These are phyloP conservation scores for Hydra vulgaris DNA, from an alignment of 30 jellyfish, hydroid and myxozoan species.

Conservation along the genomic window DNA sequence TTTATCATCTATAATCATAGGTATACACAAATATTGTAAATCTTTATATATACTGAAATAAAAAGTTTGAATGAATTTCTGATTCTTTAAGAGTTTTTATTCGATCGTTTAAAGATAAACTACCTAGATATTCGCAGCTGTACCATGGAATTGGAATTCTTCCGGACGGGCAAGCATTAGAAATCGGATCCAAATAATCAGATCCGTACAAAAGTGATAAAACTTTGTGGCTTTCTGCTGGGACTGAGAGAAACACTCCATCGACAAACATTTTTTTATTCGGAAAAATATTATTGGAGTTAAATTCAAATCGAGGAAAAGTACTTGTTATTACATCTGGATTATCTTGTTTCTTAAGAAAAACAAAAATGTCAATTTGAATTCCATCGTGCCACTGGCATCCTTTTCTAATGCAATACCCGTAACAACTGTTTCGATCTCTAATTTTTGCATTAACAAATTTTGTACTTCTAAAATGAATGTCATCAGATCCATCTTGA, in stretches of 20 bases:
- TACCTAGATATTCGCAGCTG: slow-evolving; percentile 34
- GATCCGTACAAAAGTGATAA: slow-evolving; percentile 34
- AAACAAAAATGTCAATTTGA: slow-evolving; percentile 60
- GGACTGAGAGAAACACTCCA: slow-evolving; percentile 50
- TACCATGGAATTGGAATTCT: slow-evolving; percentile 75
- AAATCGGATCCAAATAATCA: slow-evolving; percentile 20
- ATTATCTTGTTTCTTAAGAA: neutral
- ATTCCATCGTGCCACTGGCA: slow-evolving; percentile 74
- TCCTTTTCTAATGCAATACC: slow-evolving; percentile 51
- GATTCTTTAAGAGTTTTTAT: neutral
- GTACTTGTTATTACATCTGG: neutral
- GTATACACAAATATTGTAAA: no score
- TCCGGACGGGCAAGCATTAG: slow-evolving; percentile 48
- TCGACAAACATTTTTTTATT: slow-evolving; percentile 40
- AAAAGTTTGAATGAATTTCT: neutral
- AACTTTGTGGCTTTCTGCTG: slow-evolving; percentile 23
- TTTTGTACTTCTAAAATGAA: slow-evolving; percentile 7
- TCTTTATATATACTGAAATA: no score
- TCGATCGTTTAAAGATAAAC: neutral
- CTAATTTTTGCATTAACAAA: slow-evolving; percentile 36
- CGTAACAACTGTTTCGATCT: slow-evolving; percentile 58
- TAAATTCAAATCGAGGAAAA: slow-evolving; percentile 2
- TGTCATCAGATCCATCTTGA: slow-evolving; percentile 54
- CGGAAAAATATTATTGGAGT: slow-evolving; percentile 44
- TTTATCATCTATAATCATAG: no score